phyloP scores from a whole-genome alignment of 1,140 invertebrate species.

The Drosophila takahashii region DNA sequence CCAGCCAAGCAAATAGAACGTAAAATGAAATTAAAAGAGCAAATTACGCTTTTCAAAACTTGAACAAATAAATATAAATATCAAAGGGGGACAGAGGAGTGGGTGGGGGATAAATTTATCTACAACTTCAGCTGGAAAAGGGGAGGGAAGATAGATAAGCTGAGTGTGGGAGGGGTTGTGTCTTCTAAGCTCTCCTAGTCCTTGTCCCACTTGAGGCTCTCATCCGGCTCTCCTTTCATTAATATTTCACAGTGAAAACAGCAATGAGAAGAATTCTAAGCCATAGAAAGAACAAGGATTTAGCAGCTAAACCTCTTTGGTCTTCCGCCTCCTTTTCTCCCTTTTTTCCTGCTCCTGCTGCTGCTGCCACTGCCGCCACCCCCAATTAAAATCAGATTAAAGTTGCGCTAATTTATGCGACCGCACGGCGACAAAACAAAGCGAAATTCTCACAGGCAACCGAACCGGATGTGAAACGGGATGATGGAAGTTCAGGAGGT shows the following conservation, averaged over 20 bases:
- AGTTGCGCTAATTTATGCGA: constrained; percentile 81
- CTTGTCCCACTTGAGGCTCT: constrained; percentile 39
- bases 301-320: constrained; percentile 43
- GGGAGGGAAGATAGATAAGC: constrained; percentile 28
- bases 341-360: not conserved
- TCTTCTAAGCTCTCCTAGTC: constrained; percentile 37
- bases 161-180: not conserved
- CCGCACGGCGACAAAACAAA: constrained; percentile 81
- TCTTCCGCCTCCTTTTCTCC: not conserved
- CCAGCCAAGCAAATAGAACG: constrained; percentile 58
- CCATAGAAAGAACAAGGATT: constrained; percentile 58
- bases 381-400: constrained; percentile 83
- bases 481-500: constrained; percentile 8
- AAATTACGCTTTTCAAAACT: constrained; percentile 65
- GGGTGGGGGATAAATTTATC: constrained; percentile 1
- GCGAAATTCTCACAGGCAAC: constrained; percentile 45
- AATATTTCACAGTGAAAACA: constrained; percentile 68
- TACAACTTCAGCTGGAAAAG: constrained; percentile 12
- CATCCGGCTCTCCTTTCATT: constrained; percentile 60
- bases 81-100: constrained; percentile 13
- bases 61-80: constrained; percentile 71
- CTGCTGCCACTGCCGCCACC: constrained; percentile 27
- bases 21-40: constrained; percentile 77
- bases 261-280: constrained; percentile 53
- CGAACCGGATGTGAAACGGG: constrained; percentile 23